These are phyloP conservation scores for Botia kubotai DNA, from an alignment of 2,797 vertebrate species.

Conservation along the genomic window DNA sequence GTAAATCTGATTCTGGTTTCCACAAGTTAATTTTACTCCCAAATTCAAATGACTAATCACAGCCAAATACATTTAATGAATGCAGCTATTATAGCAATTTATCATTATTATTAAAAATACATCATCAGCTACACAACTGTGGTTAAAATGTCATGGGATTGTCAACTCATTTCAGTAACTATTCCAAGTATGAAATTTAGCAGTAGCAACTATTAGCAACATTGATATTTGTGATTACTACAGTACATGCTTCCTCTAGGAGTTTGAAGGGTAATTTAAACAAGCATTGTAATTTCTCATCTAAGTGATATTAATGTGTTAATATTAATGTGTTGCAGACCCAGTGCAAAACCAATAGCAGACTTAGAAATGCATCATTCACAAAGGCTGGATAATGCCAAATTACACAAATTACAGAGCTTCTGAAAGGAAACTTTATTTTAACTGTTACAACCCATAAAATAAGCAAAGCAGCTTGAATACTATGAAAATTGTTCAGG, in stretches of 20 bases:
- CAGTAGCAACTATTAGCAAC: background rate
- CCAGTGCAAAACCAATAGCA: background rate
- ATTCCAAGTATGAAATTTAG: background rate
- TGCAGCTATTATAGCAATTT: background rate
- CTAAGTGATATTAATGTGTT: constrained; percentile 2
- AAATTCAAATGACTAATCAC: constrained; percentile 4
- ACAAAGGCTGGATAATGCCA: constrained; percentile 10
- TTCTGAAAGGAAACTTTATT: background rate
- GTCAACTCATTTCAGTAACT: background rate
- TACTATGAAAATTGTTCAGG: background rate
- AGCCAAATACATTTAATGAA: background rate
- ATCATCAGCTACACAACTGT: background rate
- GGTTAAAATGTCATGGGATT: background rate
- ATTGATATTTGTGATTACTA: background rate
- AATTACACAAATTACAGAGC: constrained; percentile 15
- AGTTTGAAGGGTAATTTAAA: background rate
- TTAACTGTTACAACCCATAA: background rate
- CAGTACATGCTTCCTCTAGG: background rate
- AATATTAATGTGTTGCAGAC: background rate
- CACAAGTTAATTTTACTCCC: background rate
- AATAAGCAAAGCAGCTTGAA: background rate
- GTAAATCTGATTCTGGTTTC: background rate
- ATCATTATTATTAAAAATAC: background rate
- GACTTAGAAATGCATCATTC: background rate
- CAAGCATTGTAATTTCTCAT: background rate